A percentile compares a stretch with the other conserved stretches of the same genome.
phyloP scores from a whole-genome alignment of 1,140 invertebrate genomes.

The Bilobella aurantiaca region DNA sequence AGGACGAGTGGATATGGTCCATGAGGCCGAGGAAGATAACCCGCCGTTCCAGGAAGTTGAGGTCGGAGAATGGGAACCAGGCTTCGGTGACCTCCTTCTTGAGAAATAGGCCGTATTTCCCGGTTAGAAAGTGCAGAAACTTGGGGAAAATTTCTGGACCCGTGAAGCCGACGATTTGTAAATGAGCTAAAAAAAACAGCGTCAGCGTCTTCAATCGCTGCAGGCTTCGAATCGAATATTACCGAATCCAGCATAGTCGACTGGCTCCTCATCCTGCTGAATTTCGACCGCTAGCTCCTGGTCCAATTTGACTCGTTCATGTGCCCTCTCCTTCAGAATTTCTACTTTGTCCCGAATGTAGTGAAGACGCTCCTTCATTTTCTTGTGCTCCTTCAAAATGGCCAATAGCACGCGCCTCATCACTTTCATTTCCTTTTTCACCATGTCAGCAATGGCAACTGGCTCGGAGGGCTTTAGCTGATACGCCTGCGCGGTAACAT shows the following conservation, averaged over 20 bases:
- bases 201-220: no score
- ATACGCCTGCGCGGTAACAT: neutral
- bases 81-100: neutral
- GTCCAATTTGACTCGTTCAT: neutral
- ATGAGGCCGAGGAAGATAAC: neutral
- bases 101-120: neutral
- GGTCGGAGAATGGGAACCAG: neutral
- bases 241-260: neutral
- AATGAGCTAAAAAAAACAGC: no score
- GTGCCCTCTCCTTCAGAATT: neutral
- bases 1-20: neutral
- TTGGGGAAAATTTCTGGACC: neutral
- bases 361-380: neutral
- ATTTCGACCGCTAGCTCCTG: neutral
- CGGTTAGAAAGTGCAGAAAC: neutral
- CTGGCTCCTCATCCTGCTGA: neutral
- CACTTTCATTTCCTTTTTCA: constrained; percentile 1
- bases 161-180: neutral
- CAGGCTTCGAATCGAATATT: no score
- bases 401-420: neutral
- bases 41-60: constrained; percentile 1
- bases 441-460: neutral
- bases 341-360: neutral
- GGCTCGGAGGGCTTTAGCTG: neutral
- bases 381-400: neutral